Base-by-base conservation (phyloP, 2,888 invertebrate species). In the Therioaphis trifolii region DNA sequence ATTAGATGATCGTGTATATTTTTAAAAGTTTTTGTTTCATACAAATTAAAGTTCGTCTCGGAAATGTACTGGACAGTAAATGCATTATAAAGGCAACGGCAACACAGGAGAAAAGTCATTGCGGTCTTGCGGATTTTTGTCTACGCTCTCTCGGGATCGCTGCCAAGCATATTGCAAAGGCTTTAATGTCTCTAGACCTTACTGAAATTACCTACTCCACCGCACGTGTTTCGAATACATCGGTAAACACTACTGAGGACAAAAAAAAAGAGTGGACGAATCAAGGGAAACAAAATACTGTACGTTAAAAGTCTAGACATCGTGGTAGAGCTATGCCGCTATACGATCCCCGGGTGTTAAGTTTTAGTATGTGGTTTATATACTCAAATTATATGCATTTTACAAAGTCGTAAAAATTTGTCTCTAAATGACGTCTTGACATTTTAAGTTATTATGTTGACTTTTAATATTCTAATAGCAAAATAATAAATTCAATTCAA, bases 191-290 rank as follows among this genome's bases (percentile, higher is more conserved):
- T 29, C 24, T 35, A 49, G 58, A 69, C 49, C 46, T 29, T 18
- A 35, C 46, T 0, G 46, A 61, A 80, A 63, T 80, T 80, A 80
- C 72, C 72, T 49, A 49, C 29, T 21, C 4, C 7, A 4, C 0
- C 7, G 80, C 18, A 80, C 80, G 80, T 80, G 80, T 80, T 61
- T 15, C 61, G 72, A 80, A 72, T 80, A 35, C 35, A 72, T 61
- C 21, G 35, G 61, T 35, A 61, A 80, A 72, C 2, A 15, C 18
- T 21, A n/a, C 2, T 0, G 24, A 18, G 18, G 7, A 21, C 3
- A 27, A 9, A 11, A 46, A 52, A 72, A 49, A 15, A n/a, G 69
- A 18, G 11, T n/a, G 40, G 24, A 40, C 35, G 21, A 66, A 77
- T 77, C 49, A 35, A 52, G 29, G 18, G 35, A 35, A 40, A 66